Evolutionary conservation across 2,113 vertebrate genomes (phyloP).

Genomic region (Ctenodactylus gundi): DNA sequence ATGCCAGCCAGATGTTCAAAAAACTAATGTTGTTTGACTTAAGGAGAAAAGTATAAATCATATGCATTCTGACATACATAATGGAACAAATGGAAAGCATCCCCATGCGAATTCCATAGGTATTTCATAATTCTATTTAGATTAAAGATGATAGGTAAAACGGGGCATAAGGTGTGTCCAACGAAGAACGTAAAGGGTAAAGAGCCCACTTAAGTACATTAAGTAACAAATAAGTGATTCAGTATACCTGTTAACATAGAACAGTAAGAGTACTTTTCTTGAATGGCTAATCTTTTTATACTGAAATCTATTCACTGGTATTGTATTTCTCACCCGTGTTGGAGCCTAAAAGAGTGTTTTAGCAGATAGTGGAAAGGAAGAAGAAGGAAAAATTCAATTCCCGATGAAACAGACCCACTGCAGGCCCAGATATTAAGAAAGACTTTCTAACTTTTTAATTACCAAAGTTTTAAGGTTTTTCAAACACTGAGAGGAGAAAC

Average conservation of each 20-base stretch:
- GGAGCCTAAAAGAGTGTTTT: not conserved
- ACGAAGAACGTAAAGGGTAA: not conserved
- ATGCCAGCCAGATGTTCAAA: conserved; percentile 82
- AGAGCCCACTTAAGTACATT: not conserved
- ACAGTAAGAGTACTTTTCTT: not conserved
- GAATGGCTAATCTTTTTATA: not conserved
- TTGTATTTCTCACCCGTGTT: not conserved
- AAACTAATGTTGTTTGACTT: conserved; percentile 73
- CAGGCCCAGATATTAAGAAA: not conserved
- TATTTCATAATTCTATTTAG: conserved; percentile 58
- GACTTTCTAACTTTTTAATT: not conserved
- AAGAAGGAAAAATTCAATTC: not conserved
- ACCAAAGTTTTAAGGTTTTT: not conserved
- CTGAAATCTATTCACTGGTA: not conserved
- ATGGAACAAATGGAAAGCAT: conserved; percentile 77
- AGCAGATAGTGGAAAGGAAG: not conserved
- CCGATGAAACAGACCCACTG: not conserved
- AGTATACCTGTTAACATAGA: not conserved
- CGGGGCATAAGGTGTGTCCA: not conserved
- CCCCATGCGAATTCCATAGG: conserved; percentile 40
- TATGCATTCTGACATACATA: conserved; percentile 65
- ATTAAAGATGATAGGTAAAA: conserved; percentile 45
- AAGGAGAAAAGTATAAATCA: conserved; percentile 75
- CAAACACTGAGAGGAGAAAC: not conserved
- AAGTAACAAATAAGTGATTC: not conserved